A percentile compares a stretch with the other conserved stretches of the same genome.
These are phyloP conservation scores for Zaprionus africanus DNA, from an alignment of 1,140 invertebrate genomes.

Conservation along the genomic window DNA sequence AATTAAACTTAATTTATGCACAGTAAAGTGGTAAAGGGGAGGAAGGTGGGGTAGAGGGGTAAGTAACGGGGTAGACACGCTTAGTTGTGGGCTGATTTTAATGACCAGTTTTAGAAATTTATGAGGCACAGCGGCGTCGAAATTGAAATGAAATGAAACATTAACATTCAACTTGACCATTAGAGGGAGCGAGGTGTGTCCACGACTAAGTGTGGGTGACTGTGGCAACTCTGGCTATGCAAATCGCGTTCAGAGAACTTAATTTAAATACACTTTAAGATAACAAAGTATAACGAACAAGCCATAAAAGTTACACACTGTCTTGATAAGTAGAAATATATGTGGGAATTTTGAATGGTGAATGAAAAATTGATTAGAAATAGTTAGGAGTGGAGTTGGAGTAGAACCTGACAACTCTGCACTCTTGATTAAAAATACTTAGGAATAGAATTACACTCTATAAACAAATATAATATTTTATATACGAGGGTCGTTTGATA, in stretches of 20 bases:
- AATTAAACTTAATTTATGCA: constrained; percentile 77
- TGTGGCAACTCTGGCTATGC: constrained; percentile 1
- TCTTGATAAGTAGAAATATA: not conserved
- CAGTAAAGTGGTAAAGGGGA: constrained; percentile 58
- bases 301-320: constrained; percentile 5
- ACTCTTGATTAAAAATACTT: too few species aligned
- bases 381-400: not conserved
- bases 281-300: constrained; percentile 10
- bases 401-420: too few species aligned
- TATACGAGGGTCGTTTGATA: too few species aligned
- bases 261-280: constrained; percentile 20
- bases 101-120: constrained; percentile 71
- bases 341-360: not conserved
- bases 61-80: constrained; percentile 12
- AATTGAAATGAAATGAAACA: constrained; percentile 76
- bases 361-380: not conserved
- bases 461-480: too few species aligned
- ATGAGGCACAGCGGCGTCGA: constrained; percentile 66
- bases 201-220: constrained; percentile 13
- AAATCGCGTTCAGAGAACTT: constrained; percentile 7
- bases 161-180: constrained; percentile 52
- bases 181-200: constrained; percentile 38
- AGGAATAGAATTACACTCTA: too few species aligned
- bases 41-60: constrained; percentile 20
- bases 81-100: constrained; percentile 69